Base-by-base conservation (phyloP, 2,888 invertebrate species). In the Chrysotoxum bicinctum region DNA sequence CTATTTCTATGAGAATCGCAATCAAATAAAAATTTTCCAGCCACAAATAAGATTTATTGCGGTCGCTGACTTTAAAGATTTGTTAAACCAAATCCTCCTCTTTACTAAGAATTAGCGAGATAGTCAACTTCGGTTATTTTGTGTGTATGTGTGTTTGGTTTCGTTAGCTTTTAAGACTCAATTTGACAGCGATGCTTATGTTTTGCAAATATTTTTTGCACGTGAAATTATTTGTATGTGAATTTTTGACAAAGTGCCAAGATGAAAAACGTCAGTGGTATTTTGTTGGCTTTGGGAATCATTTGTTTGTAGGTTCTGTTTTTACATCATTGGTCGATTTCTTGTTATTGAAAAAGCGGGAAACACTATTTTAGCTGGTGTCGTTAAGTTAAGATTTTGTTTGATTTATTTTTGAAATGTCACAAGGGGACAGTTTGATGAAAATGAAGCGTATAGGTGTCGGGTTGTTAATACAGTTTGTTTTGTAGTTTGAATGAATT, bases 201-300 rank as follows among this genome's bases (percentile, higher is more conserved):
- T 68, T 58, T 58, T 48, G 30, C 23, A 52, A 48, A 52, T n/a
- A n/a, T 45, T 45, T 62, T 64, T 81, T 21, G 75, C 75, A 75
- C 80, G 80, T 80, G 69, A 56, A 64, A 48, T 74, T 37, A 48
- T 74, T 37, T 32, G 48, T 23, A 14, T 66, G 64, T 10, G 37
- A 50, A 69, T 62, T 74, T 66, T 75, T 81, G 80, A 75, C 80
- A 69, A 23, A 40, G 12, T 81, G 80, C 75, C 80, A 81, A 62
- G 30, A 81, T 54, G 8, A 74, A 19, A 40, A 30, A 70, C 48
- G 62, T 64, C 75, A 70, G 45, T 62, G 37, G 56, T 12, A 62
- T 45, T 40, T 56, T 32, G 50, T 48, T 37, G 64, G 43, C 50
- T 21, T 23, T 16, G n/a, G 12, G 26, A 40, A n/a, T 35, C 16